A percentile compares a stretch with the other conserved stretches of the same genome.
Conservation (phyloP, 1,140 invertebrate genomes). For the Hylaeus anthracinus region DNA sequence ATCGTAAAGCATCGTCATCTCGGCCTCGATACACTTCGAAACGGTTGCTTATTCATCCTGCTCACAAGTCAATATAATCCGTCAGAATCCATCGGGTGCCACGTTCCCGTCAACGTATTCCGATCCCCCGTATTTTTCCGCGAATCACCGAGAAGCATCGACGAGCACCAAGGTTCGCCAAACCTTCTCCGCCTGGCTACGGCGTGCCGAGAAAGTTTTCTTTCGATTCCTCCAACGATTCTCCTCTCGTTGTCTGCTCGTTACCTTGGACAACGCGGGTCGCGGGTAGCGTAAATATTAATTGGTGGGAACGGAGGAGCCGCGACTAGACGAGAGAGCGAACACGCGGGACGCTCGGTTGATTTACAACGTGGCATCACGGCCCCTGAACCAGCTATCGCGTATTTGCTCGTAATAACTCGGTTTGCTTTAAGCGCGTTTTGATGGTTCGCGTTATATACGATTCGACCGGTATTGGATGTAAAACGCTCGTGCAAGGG, state of each 20-base stretch:
- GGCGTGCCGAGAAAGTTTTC: too few species aligned
- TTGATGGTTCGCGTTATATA: constrained; percentile 40
- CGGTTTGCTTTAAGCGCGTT: constrained; percentile 31
- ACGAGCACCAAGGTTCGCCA: not conserved
- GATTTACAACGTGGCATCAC: constrained; percentile 40
- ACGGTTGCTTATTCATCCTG: constrained; percentile 60
- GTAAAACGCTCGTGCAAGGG: constrained; percentile 5
- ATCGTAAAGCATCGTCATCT: constrained; percentile 66
- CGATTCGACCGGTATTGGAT: constrained; percentile 25
- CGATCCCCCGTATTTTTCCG: not conserved
- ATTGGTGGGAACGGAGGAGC: constrained; percentile 17
- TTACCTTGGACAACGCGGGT: not conserved
- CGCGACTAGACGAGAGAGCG: not conserved
- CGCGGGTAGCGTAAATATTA: constrained; percentile 36
- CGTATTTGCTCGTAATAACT: constrained; percentile 43
- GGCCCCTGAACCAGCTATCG: constrained; percentile 32
- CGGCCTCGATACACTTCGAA: constrained; percentile 49
- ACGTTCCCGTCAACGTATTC: not conserved
- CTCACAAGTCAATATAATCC: constrained; percentile 61
- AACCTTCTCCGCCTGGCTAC: not conserved
- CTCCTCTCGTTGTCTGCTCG: not conserved
- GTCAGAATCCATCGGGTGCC: constrained; percentile 27
- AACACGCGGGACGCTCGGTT: not conserved
- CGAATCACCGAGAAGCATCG: not conserved
- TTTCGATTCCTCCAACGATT: not conserved